These are phyloP conservation scores for Zaprionus obscuricornis DNA, from an alignment of 2,888 invertebrate genomes.

Conservation along the genomic window DNA sequence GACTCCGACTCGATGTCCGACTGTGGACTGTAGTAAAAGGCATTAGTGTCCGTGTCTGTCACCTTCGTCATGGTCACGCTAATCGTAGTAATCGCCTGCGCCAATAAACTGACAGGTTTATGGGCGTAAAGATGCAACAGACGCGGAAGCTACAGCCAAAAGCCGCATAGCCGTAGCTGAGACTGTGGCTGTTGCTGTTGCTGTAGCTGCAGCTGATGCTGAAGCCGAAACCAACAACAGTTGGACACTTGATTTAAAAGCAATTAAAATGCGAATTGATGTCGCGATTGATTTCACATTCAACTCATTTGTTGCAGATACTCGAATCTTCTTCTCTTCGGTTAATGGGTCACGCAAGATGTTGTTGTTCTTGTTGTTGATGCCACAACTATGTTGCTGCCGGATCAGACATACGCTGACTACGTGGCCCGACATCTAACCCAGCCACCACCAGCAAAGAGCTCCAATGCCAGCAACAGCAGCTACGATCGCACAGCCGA, in stretches of 20 bases:
- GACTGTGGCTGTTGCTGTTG: too few species aligned
- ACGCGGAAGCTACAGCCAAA: slow-evolving; percentile 61
- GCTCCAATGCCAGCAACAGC: slow-evolving; percentile 39
- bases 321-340: slow-evolving; percentile 8
- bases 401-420: slow-evolving; percentile 90
- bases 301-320: slow-evolving; percentile 42
- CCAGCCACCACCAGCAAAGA: slow-evolving; percentile 44
- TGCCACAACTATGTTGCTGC: slow-evolving; percentile 88
- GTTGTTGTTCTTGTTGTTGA: slow-evolving; percentile 20
- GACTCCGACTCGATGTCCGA: slow-evolving; percentile 3
- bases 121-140: slow-evolving; percentile 54
- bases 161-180: slow-evolving; percentile 4
- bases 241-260: slow-evolving; percentile 70
- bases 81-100: slow-evolving; percentile 73
- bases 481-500: slow-evolving; percentile 75
- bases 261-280: slow-evolving; percentile 74
- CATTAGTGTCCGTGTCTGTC: slow-evolving; percentile 78
- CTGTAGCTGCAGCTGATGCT: too few species aligned
- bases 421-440: slow-evolving; percentile 62
- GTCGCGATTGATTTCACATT: slow-evolving; percentile 66
- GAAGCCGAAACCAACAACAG: too few species aligned
- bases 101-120: slow-evolving; percentile 79
- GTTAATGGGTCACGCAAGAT: slow-evolving; percentile 57
- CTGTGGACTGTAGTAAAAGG: slow-evolving; percentile 61
- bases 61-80: slow-evolving; percentile 80